Conservation (phyloP, 2,888 invertebrate species). For the Molanna angustata region DNA sequence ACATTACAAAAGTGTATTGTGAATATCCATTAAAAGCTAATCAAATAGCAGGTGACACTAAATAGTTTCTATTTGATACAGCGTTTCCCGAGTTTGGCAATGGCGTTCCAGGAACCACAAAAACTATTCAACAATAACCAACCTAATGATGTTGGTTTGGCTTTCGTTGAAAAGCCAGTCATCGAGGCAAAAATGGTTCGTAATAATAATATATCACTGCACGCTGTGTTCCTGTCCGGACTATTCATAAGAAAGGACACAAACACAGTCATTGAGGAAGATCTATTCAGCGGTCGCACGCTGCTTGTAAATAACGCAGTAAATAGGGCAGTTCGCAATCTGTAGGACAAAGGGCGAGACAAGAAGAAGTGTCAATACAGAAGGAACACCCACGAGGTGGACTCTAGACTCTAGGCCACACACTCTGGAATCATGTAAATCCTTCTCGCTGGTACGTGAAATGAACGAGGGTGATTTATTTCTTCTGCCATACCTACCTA, state of each 20-base stretch:
- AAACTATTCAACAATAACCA: conserved; percentile 6
- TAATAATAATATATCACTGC: conserved; percentile 20
- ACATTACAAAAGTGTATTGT: too few relatives aligned
- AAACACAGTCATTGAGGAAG: not conserved
- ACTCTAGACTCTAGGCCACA: conserved; percentile 19
- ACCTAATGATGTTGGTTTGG: conserved; percentile 21
- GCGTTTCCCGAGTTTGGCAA: too few relatives aligned
- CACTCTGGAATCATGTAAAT: conserved; percentile 5
- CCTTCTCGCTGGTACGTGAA: conserved; percentile 25
- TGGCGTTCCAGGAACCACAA: too few relatives aligned
- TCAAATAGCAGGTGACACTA: too few relatives aligned
- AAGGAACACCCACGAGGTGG: conserved; percentile 28
- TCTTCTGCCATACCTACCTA: conserved; percentile 11
- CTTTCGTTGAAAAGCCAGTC: conserved; percentile 28
- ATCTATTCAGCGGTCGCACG: conserved; percentile 10
- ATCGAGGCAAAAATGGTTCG: conserved; percentile 19
- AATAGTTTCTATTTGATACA: too few relatives aligned
- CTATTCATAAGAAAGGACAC: conserved; percentile 12
- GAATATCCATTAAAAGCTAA: too few relatives aligned
- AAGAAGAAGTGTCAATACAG: conserved; percentile 24
- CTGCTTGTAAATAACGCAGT: conserved; percentile 25
- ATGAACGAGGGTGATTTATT: conserved; percentile 31
- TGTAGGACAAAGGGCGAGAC: conserved; percentile 18
- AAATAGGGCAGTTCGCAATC: conserved; percentile 25
- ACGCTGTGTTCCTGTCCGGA: conserved; percentile 1